Conservation (phyloP, 2,113 vertebrate species). For the Cavia aperea region DNA sequence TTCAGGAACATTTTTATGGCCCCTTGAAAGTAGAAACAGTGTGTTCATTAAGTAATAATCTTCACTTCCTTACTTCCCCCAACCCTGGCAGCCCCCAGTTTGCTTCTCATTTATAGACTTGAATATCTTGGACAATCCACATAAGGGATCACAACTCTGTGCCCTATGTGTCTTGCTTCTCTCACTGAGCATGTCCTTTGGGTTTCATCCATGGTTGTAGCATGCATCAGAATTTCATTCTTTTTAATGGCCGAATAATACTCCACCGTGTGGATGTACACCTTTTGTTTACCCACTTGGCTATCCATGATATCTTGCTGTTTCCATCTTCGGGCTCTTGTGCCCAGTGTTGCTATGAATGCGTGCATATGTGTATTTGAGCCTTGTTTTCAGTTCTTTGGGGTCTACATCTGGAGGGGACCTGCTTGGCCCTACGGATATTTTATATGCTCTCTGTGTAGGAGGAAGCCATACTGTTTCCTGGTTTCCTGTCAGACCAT, state of each 20-base stretch:
- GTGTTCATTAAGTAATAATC: neutral
- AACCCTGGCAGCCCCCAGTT: neutral
- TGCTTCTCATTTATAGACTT: neutral
- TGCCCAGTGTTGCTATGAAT: neutral
- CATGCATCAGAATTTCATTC: neutral
- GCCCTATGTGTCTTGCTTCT: neutral
- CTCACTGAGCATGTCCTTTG: neutral
- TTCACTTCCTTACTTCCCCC: neutral
- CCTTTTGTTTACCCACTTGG: neutral
- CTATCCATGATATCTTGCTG: neutral
- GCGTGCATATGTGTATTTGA: rapidly evolving
- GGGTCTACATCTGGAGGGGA: neutral
- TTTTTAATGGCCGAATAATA: neutral
- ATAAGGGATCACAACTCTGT: rapidly evolving
- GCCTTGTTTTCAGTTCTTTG: neutral
- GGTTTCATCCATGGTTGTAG: neutral
- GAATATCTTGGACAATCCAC: no score
- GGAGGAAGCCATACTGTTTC: neutral
- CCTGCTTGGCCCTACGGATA: neutral
- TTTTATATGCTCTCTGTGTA: neutral
- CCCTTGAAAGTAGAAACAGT: neutral
- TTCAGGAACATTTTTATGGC: neutral
- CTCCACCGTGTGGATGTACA: rapidly evolving
- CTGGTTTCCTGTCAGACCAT: neutral
- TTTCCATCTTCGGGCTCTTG: rapidly evolving